phyloP scores from a whole-genome alignment of 2,797 vertebrate genomes.

The Telmatherina bonti region DNA sequence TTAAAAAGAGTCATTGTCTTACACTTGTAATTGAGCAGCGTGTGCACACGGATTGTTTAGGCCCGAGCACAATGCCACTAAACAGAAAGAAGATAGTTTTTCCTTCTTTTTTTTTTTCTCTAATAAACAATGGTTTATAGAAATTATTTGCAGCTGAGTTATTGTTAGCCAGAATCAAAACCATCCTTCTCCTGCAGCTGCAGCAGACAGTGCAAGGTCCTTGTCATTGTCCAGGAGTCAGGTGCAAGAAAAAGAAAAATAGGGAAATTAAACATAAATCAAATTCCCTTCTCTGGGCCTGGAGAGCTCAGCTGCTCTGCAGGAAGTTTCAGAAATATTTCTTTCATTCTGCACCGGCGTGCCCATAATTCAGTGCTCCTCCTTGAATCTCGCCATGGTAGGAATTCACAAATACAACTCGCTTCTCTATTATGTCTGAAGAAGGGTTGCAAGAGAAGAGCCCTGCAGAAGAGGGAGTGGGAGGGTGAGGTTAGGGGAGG shows the following conservation, averaged over 20 bases:
- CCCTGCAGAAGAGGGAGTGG: conserved; percentile 10
- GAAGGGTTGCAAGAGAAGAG: conserved; percentile 20
- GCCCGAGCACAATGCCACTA: conserved; percentile 1
- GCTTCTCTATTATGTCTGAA: conserved; percentile 50
- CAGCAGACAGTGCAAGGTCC: conserved; percentile 35
- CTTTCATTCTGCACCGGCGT: conserved; percentile 50
- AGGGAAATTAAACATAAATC: conserved; percentile 72
- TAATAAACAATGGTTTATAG: conserved; percentile 8
- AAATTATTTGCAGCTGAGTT: conserved; percentile 25
- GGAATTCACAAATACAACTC: conserved; percentile 59
- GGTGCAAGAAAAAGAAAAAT: conserved; percentile 57
- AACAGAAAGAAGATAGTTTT: conserved; percentile 19
- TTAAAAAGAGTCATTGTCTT: conserved; percentile 30
- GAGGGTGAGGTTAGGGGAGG: conserved; percentile 1
- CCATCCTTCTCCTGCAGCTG: conserved; percentile 55
- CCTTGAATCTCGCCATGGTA: conserved; percentile 32
- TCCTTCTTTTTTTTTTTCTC: not conserved
- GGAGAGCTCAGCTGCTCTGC: conserved; percentile 68
- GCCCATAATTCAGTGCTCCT: conserved; percentile 61
- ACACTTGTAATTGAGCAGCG: conserved; percentile 9
- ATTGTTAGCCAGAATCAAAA: conserved; percentile 39
- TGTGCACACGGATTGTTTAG: conserved; percentile 20
- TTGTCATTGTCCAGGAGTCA: conserved; percentile 65
- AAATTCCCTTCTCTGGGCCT: conserved; percentile 46
- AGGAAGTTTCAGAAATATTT: conserved; percentile 63